phyloP scores from a whole-genome alignment of 2,797 vertebrate species.

The Eulemur mongoz region DNA sequence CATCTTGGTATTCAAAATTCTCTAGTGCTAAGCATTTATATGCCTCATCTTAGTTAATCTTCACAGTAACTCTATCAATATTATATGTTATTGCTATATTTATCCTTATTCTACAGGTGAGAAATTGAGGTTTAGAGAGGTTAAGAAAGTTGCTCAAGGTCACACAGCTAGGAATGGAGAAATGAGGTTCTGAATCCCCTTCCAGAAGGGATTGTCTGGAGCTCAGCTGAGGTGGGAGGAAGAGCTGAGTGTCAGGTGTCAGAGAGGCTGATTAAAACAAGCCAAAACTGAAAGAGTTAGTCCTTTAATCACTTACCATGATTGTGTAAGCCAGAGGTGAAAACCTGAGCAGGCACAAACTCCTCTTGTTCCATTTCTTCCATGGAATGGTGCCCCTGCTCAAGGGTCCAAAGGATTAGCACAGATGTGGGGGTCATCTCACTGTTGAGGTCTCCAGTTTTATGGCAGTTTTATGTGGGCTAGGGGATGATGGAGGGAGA shows the following conservation, averaged over 20 bases:
- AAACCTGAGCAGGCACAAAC: neutral
- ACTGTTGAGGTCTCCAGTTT: neutral
- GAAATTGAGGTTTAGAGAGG: neutral
- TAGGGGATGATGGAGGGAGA: accelerated
- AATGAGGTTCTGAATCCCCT: neutral
- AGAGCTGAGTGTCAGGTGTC: neutral
- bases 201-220: neutral
- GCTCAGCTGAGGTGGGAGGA: neutral
- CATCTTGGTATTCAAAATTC: neutral
- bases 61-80: neutral
- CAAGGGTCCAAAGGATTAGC: neutral
- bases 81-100: neutral
- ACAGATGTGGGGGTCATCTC: neutral
- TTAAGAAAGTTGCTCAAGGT: neutral
- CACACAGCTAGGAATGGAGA: neutral
- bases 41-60: neutral
- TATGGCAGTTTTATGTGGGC: neutral
- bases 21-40: neutral
- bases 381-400: accelerated
- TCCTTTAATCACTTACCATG: neutral
- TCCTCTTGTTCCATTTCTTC: neutral
- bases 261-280: neutral
- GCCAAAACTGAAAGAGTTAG: neutral
- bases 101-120: neutral
- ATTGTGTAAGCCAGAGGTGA: neutral